These are phyloP conservation scores for Adelosebastes latens DNA, from an alignment of 2,797 vertebrate genomes.

Conservation along the genomic window DNA sequence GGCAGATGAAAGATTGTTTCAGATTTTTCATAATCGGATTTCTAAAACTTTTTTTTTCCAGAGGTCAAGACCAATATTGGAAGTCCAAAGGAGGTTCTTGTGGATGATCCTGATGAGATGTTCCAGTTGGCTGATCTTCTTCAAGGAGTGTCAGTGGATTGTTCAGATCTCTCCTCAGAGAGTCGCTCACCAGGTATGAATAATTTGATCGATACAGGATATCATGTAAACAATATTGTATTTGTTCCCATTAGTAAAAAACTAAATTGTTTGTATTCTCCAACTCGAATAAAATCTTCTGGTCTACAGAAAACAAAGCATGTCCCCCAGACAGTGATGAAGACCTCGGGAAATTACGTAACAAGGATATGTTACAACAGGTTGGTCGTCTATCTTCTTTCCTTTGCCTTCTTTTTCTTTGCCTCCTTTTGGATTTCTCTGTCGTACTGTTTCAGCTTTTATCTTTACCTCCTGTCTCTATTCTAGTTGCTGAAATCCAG, in stretches of 20 bases:
- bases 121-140: conserved; percentile 82
- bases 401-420: background rate
- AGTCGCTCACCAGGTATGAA: conserved; percentile 78
- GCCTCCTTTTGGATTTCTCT: background rate
- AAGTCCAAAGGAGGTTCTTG: conserved; percentile 77
- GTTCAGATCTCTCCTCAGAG: conserved; percentile 68
- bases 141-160: conserved; percentile 82
- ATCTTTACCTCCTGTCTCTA: background rate
- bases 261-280: background rate
- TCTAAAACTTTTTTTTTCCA: conserved; percentile 23
- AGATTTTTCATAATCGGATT: background rate
- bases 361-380: conserved; percentile 78
- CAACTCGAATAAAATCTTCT: conserved; percentile 8
- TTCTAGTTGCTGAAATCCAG: conserved; percentile 67
- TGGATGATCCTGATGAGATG: conserved; percentile 83
- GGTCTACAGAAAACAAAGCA: conserved; percentile 45
- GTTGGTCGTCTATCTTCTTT: conserved; percentile 62
- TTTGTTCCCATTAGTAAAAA: background rate
- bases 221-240: background rate
- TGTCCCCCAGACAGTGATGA: conserved; percentile 30
- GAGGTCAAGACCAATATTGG: conserved; percentile 77
- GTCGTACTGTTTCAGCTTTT: background rate
- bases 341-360: conserved; percentile 58
- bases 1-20: background rate
- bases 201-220: background rate